Evolutionary conservation across 2,797 vertebrate genomes (phyloP).

Genomic region (Mus minutoides): DNA sequence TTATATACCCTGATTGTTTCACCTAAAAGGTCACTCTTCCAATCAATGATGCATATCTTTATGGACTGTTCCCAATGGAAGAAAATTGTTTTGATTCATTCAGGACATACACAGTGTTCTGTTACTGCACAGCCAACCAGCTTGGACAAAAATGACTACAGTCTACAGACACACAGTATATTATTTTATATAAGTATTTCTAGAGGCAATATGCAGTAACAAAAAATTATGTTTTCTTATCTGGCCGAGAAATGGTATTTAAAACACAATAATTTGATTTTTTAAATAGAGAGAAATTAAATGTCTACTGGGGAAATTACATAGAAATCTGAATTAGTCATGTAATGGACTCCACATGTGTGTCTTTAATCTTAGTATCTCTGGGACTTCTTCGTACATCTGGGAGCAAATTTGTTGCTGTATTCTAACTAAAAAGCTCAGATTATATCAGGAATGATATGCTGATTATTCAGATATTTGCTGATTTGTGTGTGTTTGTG

Average conservation of each 20-base stretch:
- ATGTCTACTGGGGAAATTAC: neutral
- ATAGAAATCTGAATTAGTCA: neutral
- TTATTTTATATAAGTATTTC: neutral
- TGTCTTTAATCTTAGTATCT: neutral
- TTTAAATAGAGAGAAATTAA: neutral
- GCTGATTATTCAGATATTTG: neutral
- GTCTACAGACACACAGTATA: neutral
- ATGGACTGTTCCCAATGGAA: neutral
- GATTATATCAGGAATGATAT: neutral
- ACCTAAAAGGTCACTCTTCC: neutral
- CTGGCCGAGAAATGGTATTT: neutral
- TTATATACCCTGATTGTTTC: neutral
- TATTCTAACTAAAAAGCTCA: neutral
- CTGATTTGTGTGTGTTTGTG: neutral
- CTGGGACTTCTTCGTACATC: neutral
- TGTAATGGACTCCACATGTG: neutral
- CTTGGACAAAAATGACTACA: neutral
- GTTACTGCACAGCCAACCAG: neutral
- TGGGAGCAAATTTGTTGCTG: neutral
- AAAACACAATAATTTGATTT: neutral
- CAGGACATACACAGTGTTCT: neutral
- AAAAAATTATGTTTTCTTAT: neutral
- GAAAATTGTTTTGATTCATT: neutral
- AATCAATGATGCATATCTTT: neutral
- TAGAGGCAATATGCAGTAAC: neutral